Conservation (phyloP, 1,140 invertebrate genomes). For the Philaenus spumarius region DNA sequence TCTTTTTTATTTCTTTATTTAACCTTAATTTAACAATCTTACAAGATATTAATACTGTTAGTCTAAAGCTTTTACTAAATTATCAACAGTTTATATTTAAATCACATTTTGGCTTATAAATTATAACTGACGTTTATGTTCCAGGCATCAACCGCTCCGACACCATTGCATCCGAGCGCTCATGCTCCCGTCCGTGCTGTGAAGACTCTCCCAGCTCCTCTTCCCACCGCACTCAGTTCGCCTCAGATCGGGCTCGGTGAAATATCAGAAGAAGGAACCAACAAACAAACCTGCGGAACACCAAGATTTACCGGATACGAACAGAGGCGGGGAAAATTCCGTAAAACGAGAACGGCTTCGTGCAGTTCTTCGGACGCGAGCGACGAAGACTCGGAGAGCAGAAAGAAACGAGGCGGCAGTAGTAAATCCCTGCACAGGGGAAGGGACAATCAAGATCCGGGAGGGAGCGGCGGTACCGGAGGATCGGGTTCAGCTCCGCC, state of each 20-base stretch:
- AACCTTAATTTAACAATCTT: no score
- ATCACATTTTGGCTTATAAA: no score
- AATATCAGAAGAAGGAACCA: conserved; percentile 57
- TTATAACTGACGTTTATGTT: no score
- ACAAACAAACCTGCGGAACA: conserved; percentile 8
- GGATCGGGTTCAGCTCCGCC: conserved; percentile 32
- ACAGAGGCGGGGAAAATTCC: conserved; percentile 58
- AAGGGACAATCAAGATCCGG: conserved; percentile 46
- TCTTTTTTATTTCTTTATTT: no score
- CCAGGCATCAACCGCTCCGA: conserved; percentile 41
- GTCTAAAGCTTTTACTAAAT: no score
- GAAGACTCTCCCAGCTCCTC: conserved; percentile 50
- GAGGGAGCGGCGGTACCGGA: conserved; percentile 42
- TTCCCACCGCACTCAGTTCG: conserved; percentile 33
- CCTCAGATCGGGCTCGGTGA: conserved; percentile 49
- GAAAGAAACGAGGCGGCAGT: conserved; percentile 56
- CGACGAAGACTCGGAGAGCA: conserved; percentile 79
- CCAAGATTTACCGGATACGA: conserved; percentile 6
- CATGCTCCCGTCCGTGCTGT: conserved; percentile 20
- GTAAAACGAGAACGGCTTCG: conserved; percentile 72
- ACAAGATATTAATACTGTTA: no score
- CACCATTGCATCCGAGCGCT: conserved; percentile 43
- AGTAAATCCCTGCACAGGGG: conserved; percentile 25
- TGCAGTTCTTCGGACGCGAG: conserved; percentile 86
- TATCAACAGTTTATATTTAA: no score